These are phyloP conservation scores for Philaenus spumarius DNA, from an alignment of 1,140 invertebrate species.

Conservation along the genomic window DNA sequence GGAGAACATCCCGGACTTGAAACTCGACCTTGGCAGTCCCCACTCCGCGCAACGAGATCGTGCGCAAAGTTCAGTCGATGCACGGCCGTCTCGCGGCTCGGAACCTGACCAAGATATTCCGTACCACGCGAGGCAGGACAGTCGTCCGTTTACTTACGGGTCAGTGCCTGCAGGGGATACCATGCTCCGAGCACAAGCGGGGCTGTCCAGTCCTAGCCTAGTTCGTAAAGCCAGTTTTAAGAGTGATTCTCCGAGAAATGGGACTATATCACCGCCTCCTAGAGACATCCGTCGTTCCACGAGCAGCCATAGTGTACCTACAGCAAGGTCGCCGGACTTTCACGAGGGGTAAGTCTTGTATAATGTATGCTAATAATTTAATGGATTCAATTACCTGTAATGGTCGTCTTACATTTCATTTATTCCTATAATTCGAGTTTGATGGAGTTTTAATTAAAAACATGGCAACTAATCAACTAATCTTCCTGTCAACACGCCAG, in stretches of 20 bases:
- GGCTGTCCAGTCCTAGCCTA: conserved; percentile 64
- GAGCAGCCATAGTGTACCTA: conserved; percentile 27
- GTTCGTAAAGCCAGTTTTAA: conserved; percentile 56
- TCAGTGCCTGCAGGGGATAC: conserved; percentile 47
- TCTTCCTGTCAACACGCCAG: no score
- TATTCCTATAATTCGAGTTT: no score
- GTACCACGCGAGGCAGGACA: conserved; percentile 74
- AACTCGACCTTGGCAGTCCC: conserved; percentile 13
- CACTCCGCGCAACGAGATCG: not conserved
- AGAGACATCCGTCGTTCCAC: conserved; percentile 26
- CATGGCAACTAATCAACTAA: no score
- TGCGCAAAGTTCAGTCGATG: conserved; percentile 3
- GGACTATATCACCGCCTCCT: not conserved
- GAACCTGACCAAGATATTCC: conserved; percentile 54
- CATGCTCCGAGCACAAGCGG: conserved; percentile 44
- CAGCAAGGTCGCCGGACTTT: conserved; percentile 38
- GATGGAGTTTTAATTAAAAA: no score
- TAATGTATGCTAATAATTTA: no score
- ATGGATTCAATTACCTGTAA: no score
- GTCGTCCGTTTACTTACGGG: conserved; percentile 75
- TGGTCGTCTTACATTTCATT: no score
- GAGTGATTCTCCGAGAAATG: conserved; percentile 32
- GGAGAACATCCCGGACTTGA: conserved; percentile 61
- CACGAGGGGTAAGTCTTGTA: conserved; percentile 40
- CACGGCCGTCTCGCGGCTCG: conserved; percentile 24